Base-by-base conservation (phyloP, 2,888 invertebrate genomes). In the Steinernema hermaphroditum region DNA sequence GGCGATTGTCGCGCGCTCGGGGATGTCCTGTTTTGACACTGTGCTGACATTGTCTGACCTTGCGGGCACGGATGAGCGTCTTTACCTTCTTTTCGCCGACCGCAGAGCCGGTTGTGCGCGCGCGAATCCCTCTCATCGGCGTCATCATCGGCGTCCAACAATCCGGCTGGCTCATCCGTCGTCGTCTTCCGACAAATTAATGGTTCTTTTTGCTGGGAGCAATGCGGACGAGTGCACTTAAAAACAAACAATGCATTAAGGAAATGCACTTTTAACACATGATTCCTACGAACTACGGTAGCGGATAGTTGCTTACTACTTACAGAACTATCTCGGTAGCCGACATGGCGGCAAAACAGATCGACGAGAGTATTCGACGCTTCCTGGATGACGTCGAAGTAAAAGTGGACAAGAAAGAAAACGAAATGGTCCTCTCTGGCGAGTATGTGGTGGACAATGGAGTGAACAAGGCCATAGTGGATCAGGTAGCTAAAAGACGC, bases 371-470 rank as follows among this genome's bases (percentile, higher is more conserved):
- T 41, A 78, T 83, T 73, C 73, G 76, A 12, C 77, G 77, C 27
- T 82, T 82, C 69, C 69, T 83, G 24, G 62, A 72, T 22, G 69
- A 75, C 22, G 72, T 77, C 57, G 72, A 75, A 6, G 54, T 81
- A 22, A 50, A 69, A 19, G 44, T 82, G 41, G 78, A 81, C 69
- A 78, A 75, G 37, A 37, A 72, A 8, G 79, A 83, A 69, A 29
- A 68, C n/a, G 75, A 83, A 22, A 37, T 81, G 62, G 62, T 69
- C 14, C 72, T 83, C 44, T 69, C 72, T 16, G 82, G 75, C 9
- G 71, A 69, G 44, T 75, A 73, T 22, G 75, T 82, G 2, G 76
- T 82, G 29, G 80, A 82, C 69, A 83, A 82, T 70, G 83, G 81
- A 32, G 68, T 74, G 14, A 77, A 82, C 70, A 76, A 75, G 49